phyloP scores from a whole-genome alignment of 1,140 invertebrate species.

The Leptinotarsa texana region DNA sequence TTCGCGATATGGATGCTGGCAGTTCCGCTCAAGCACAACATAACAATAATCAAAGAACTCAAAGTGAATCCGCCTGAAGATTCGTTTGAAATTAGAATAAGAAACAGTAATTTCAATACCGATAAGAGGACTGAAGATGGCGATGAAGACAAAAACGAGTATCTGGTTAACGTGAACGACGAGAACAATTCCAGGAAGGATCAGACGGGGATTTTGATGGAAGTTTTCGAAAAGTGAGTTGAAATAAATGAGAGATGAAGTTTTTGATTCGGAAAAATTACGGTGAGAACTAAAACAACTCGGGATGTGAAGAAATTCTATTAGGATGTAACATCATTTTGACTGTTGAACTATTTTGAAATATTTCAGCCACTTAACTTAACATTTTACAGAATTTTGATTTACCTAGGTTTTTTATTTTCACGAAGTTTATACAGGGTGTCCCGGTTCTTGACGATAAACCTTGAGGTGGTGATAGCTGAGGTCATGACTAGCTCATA shows the following conservation, averaged over 20 bases:
- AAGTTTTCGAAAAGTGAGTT: conserved; percentile 58
- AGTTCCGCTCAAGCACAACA: conserved; percentile 52
- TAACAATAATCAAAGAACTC: conserved; percentile 35
- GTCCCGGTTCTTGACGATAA: too few species aligned
- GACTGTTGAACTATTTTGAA: too few species aligned
- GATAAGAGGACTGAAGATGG: conserved; percentile 40
- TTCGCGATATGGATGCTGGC: conserved; percentile 51
- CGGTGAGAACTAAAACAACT: too few species aligned
- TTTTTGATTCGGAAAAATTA: too few species aligned
- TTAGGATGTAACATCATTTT: too few species aligned
- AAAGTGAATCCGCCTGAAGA: conserved; percentile 38
- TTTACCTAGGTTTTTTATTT: too few species aligned
- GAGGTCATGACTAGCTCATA: too few species aligned
- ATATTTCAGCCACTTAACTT: too few species aligned
- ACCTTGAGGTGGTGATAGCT: too few species aligned
- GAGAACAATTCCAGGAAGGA: conserved; percentile 52
- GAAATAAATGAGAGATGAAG: not conserved
- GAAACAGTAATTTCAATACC: conserved; percentile 54
- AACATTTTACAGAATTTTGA: too few species aligned
- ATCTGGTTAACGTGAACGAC: conserved; percentile 51
- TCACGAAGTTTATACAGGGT: too few species aligned
- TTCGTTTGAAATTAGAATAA: conserved; percentile 51
- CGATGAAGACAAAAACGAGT: conserved; percentile 50
- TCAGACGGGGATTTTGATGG: conserved; percentile 57
- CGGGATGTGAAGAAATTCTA: too few species aligned